Evolutionary conservation across 2,888 invertebrate species (phyloP).

Genomic region (Odiellus spinosus): DNA sequence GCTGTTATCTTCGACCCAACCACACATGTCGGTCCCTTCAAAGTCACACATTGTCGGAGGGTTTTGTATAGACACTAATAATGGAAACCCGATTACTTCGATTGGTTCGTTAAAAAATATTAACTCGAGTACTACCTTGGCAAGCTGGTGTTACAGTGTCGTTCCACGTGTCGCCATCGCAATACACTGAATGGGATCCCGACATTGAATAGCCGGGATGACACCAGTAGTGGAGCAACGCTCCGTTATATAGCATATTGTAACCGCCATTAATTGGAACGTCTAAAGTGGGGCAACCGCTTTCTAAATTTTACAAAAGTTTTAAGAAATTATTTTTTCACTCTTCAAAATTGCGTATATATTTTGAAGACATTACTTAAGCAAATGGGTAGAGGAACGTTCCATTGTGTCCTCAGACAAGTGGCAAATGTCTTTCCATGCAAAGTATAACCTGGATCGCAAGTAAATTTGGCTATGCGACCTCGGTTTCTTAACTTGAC

Average conservation of each 20-base stretch:
- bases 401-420: conserved; percentile 56
- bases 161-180: conserved; percentile 56
- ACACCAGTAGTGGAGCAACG: conserved; percentile 48
- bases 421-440: conserved; percentile 52
- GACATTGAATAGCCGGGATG: conserved; percentile 42
- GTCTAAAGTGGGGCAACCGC: conserved; percentile 7
- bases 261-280: conserved; percentile 16
- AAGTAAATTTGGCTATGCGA: conserved; percentile 43
- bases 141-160: conserved; percentile 45
- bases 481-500: conserved; percentile 36
- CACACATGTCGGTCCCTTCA: conserved; percentile 49
- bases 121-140: conserved; percentile 36
- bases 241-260: conserved; percentile 32
- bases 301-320: conserved; percentile 6
- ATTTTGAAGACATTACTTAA: conserved; percentile 41
- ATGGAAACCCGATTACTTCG: not conserved
- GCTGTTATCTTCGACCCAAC: conserved; percentile 52
- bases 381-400: conserved; percentile 48
- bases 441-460: conserved; percentile 42
- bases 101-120: not conserved
- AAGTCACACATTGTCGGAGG: conserved; percentile 45
- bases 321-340: not conserved
- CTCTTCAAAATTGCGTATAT: not conserved
- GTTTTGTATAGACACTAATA: conserved; percentile 28
- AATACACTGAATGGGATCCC: conserved; percentile 47